These are phyloP conservation scores for Phoenoteleia sp. DNA, from an alignment of 2,888 invertebrate species.

Conservation along the genomic window DNA sequence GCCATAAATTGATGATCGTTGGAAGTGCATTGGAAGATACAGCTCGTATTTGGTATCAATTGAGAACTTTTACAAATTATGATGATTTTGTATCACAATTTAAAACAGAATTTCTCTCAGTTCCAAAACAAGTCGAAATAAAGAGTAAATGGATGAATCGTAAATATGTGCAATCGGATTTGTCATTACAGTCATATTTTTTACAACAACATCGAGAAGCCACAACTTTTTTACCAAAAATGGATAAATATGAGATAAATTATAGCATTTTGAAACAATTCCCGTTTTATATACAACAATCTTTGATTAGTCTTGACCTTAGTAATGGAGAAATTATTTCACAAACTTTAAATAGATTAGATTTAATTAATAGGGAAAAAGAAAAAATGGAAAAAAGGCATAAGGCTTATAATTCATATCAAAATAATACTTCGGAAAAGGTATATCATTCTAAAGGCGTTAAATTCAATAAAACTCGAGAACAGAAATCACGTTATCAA, in stretches of 20 bases:
- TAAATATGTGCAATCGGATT: background rate
- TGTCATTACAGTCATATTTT: slow-evolving; percentile 46
- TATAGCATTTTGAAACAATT: slow-evolving; percentile 46
- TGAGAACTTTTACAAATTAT: background rate
- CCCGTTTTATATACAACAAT: slow-evolving; percentile 3
- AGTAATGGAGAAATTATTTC: background rate
- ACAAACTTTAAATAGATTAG: slow-evolving; percentile 21
- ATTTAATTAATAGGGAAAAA: background rate
- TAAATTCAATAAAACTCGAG: no score
- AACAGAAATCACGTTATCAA: no score
- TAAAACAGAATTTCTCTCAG: slow-evolving; percentile 37
- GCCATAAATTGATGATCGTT: background rate
- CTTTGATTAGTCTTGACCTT: slow-evolving; percentile 21
- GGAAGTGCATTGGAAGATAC: slow-evolving; percentile 39
- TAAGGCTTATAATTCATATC: background rate
- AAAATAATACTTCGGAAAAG: no score
- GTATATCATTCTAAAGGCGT: no score
- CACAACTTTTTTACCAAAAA: slow-evolving; percentile 16
- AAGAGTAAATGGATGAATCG: slow-evolving; percentile 49
- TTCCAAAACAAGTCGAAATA: slow-evolving; percentile 35
- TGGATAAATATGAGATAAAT: slow-evolving; percentile 36
- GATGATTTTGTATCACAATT: slow-evolving; percentile 30
- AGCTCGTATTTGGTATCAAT: slow-evolving; percentile 39
- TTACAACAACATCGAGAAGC: slow-evolving; percentile 36
- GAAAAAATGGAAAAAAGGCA: background rate